Conservation (phyloP, 2,888 invertebrate species). For the Epiblema foenella region DNA sequence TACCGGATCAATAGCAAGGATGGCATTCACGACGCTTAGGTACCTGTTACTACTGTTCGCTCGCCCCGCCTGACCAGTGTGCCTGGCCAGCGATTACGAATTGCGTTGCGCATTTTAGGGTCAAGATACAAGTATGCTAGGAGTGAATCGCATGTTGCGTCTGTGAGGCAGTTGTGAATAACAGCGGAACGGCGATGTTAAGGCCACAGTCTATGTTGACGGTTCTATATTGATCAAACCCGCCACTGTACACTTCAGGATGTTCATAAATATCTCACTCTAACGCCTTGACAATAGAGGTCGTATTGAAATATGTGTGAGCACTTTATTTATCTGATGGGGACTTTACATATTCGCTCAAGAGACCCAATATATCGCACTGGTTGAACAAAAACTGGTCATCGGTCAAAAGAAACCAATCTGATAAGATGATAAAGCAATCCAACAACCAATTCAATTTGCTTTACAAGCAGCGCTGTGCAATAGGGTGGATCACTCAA, state of each 20-base stretch:
- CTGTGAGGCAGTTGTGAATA: background rate
- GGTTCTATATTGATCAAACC: constrained; percentile 7
- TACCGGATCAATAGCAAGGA: constrained; percentile 6
- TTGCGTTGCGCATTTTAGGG: background rate
- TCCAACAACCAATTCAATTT: too few species aligned
- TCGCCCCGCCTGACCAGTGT: too few species aligned
- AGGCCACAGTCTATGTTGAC: background rate
- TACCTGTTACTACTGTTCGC: background rate
- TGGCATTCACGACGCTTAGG: background rate
- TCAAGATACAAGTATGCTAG: background rate
- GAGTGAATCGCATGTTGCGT: background rate
- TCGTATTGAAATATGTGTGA: too few species aligned
- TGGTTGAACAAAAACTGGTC: background rate
- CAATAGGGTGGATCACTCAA: too few species aligned
- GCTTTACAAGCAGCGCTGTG: too few species aligned
- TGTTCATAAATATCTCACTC: too few species aligned
- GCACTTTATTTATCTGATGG: too few species aligned
- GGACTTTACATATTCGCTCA: too few species aligned
- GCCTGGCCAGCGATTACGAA: background rate
- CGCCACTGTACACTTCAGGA: too few species aligned
- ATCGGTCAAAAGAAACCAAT: constrained; percentile 13
- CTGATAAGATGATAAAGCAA: background rate
- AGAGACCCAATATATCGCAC: too few species aligned
- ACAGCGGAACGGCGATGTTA: background rate
- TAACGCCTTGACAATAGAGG: too few species aligned